These are phyloP conservation scores for Etheostoma nigrum DNA, from an alignment of 2,797 vertebrate genomes.

Conservation along the genomic window DNA sequence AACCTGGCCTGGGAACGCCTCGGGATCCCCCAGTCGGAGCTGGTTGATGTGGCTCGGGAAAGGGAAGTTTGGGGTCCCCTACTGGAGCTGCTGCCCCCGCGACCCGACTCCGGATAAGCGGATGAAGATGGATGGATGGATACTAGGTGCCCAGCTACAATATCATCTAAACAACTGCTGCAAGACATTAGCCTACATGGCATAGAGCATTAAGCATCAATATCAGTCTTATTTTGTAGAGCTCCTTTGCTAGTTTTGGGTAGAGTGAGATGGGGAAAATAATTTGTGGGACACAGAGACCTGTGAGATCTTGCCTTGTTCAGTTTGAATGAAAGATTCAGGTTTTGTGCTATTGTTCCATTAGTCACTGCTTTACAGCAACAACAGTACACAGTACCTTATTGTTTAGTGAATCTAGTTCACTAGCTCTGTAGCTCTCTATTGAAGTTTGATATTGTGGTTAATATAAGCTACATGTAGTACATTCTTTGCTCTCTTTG, in stretches of 20 bases:
- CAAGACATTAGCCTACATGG: too few relatives aligned
- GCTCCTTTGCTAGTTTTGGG: slow-evolving; percentile 1
- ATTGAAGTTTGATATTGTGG: background rate
- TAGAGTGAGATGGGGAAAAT: slow-evolving; percentile 10
- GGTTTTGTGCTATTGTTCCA: background rate
- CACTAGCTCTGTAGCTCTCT: background rate
- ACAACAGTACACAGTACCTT: background rate
- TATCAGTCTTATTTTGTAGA: background rate
- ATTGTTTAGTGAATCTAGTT: slow-evolving; percentile 2
- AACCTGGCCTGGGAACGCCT: too few relatives aligned
- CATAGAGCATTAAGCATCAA: background rate
- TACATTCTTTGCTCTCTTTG: background rate
- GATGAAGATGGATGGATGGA: too few relatives aligned
- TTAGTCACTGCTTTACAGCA: slow-evolving; percentile 20
- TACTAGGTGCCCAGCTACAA: background rate
- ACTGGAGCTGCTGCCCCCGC: too few relatives aligned
- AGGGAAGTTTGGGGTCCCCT: too few relatives aligned
- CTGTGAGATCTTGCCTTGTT: slow-evolving; percentile 10
- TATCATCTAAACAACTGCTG: background rate
- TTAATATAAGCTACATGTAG: slow-evolving; percentile 1
- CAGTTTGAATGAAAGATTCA: slow-evolving; percentile 10
- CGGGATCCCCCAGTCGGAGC: too few relatives aligned
- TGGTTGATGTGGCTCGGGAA: too few relatives aligned
- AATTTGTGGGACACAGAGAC: slow-evolving; percentile 11
- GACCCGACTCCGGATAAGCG: too few relatives aligned